Conservation (phyloP, 2,888 invertebrate species). For the Hofmannophila pseudospretella region DNA sequence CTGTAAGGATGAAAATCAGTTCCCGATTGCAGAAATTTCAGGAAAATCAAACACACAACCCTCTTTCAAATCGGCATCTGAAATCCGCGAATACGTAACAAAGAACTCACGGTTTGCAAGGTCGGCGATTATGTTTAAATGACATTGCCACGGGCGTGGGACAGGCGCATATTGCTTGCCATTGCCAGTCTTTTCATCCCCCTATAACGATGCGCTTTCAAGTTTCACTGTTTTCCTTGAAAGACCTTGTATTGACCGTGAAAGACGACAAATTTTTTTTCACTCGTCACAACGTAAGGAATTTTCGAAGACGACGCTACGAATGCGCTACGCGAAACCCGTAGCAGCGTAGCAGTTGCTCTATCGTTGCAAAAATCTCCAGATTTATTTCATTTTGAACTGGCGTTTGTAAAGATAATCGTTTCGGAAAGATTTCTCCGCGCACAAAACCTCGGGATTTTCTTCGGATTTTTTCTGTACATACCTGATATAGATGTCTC, state of each 20-base stretch:
- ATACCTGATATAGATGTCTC: slow-evolving; percentile 71
- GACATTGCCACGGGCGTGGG: slow-evolving; percentile 33
- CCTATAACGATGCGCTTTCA: slow-evolving; percentile 21
- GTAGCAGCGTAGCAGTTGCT: slow-evolving; percentile 5
- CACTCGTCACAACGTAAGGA: slow-evolving; percentile 13
- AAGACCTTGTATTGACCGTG: slow-evolving; percentile 68
- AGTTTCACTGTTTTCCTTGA: slow-evolving; percentile 18
- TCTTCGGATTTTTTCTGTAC: slow-evolving; percentile 23
- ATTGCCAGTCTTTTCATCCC: slow-evolving; percentile 19
- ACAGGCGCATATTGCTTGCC: slow-evolving; percentile 26
- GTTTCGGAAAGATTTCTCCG: too few species aligned
- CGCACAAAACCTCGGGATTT: neutral
- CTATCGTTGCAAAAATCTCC: too few species aligned
- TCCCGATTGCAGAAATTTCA: too few species aligned
- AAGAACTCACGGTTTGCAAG: slow-evolving; percentile 43
- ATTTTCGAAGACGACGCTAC: slow-evolving; percentile 1
- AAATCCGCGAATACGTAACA: slow-evolving; percentile 25
- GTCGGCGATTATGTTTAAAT: slow-evolving; percentile 50
- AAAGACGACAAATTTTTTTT: slow-evolving; percentile 28
- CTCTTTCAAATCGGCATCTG: too few species aligned
- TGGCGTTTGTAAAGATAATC: too few species aligned
- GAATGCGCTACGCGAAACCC: slow-evolving; percentile 4
- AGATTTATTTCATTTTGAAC: too few species aligned
- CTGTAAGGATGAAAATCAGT: too few species aligned
- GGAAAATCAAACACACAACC: too few species aligned